Base-by-base conservation (phyloP, 2,797 vertebrate species). In the Pipistrellus kuhlii region DNA sequence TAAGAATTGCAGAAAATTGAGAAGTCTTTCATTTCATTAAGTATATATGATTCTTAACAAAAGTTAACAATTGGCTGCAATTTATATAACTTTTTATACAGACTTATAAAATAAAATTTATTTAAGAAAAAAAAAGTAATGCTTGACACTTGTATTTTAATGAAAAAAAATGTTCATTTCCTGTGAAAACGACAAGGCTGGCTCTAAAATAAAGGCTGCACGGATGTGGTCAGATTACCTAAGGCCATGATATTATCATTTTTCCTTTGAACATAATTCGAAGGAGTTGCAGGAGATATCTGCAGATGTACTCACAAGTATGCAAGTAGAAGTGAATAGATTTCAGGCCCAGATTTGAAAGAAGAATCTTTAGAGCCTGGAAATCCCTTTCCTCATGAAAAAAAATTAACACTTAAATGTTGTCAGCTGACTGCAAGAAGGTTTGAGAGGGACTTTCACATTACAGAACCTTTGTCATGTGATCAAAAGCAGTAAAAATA, bases 221-320 rank as follows among this genome's bases (percentile, higher is more conserved):
- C 30, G 85, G 94, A 96, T 96, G 91, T 97, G 96, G 96, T 95
- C 64, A 73, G 82, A 78, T 55, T 69, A n/a, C 59, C 76, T 66
- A 69, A 72, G 13, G 46, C 53, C 35, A 18, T 35, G 41, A 69
- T 80, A 51, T 77, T 88, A 75, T 55, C 53, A 30, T 92, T 95
- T 95, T 94, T 85, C 81, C 73, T 92, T 88, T 94, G 77, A 91
- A 68, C 7, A 71, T 25, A 53, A 51, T 72, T 72, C 81, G 72
- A 95, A 85, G 32, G 17, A 20, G 57, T 51, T 64, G 68, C 51
- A 38, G 0, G 44, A 71, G 76, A 68, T 66, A 53, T 35, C 25
- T 84, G 44, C 91, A 93, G 76, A 53, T 71, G 2, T 86, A 30
- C 4, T 83, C 13, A n/a, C 18, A 68, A 91, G 35, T 20, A 75